Evolutionary conservation across 1,140 invertebrate species (phyloP).

Genomic region (Procambarus virginalis): DNA sequence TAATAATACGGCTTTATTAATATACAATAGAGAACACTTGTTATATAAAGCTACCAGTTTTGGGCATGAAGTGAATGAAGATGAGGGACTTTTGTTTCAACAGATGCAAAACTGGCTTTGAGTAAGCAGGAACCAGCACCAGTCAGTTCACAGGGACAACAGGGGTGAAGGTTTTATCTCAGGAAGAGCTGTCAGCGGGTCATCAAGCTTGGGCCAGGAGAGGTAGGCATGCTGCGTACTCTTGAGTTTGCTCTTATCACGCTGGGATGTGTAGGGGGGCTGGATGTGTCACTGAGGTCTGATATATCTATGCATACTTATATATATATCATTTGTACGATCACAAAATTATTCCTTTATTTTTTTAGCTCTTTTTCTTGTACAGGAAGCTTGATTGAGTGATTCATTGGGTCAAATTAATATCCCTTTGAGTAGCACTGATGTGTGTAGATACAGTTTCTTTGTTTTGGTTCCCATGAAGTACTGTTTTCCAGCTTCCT

Average conservation of each 20-base stretch:
- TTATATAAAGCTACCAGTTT: background rate
- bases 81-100: background rate
- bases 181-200: conserved; percentile 87
- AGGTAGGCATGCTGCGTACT: conserved; percentile 77
- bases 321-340: conserved; percentile 19
- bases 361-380: conserved; percentile 23
- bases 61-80: too few relatives aligned
- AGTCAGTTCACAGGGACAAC: conserved; percentile 87
- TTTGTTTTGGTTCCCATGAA: conserved; percentile 31
- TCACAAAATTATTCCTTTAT: conserved; percentile 29
- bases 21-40: too few relatives aligned
- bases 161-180: conserved; percentile 86
- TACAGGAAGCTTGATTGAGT: conserved; percentile 34
- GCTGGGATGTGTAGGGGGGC: conserved; percentile 43
- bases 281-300: conserved; percentile 63
- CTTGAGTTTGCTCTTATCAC: background rate
- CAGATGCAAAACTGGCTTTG: conserved; percentile 83
- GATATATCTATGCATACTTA: background rate
- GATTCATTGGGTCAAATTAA: background rate
- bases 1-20: too few relatives aligned
- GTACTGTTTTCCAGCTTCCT: conserved; percentile 4
- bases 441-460: conserved; percentile 3
- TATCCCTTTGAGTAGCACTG: background rate
- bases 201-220: conserved; percentile 95
- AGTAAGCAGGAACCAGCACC: conserved; percentile 84